These are phyloP conservation scores for Miniopterus natalensis DNA, from an alignment of 2,113 vertebrate genomes.

Conservation along the genomic window DNA sequence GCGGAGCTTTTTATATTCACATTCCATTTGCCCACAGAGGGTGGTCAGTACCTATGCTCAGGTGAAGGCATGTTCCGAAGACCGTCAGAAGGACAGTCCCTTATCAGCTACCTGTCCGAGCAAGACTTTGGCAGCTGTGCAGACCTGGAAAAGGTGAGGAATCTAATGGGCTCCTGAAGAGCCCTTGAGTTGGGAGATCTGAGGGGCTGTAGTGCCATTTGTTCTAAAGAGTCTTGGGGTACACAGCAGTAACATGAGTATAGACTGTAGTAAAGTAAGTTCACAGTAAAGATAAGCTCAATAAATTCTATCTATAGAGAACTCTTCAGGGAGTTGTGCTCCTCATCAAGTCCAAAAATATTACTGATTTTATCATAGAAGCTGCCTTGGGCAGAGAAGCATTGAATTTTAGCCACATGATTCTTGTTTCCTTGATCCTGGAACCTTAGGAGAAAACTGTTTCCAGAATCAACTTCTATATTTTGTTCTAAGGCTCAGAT, in stretches of 20 bases:
- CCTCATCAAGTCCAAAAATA: neutral
- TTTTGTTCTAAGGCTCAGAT: conserved; percentile 45
- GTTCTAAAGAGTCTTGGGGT: neutral
- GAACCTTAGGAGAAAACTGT: neutral
- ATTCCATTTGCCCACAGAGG: conserved; percentile 86
- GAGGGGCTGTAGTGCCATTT: neutral
- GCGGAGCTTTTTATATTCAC: neutral
- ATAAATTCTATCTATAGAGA: neutral
- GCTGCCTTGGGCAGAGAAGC: neutral
- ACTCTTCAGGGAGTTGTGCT: neutral
- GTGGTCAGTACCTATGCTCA: conserved; percentile 87
- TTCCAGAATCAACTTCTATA: neutral
- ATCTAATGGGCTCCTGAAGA: neutral
- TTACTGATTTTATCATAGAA: conserved; percentile 36
- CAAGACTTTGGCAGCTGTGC: conserved; percentile 99
- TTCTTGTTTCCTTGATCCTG: conserved; percentile 8
- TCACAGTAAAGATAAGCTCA: neutral
- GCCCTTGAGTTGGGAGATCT: neutral
- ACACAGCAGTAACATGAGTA: neutral
- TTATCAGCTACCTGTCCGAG: conserved; percentile 99
- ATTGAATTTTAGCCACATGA: neutral
- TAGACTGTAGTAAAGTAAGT: neutral
- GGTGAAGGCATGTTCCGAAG: conserved; percentile 97
- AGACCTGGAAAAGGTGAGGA: conserved; percentile 96
- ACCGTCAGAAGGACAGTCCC: conserved; percentile 97